A percentile compares a stretch with the other conserved stretches of the same genome.
Conservation (phyloP, 2,888 invertebrate species). For the Drosophila subquinaria region DNA sequence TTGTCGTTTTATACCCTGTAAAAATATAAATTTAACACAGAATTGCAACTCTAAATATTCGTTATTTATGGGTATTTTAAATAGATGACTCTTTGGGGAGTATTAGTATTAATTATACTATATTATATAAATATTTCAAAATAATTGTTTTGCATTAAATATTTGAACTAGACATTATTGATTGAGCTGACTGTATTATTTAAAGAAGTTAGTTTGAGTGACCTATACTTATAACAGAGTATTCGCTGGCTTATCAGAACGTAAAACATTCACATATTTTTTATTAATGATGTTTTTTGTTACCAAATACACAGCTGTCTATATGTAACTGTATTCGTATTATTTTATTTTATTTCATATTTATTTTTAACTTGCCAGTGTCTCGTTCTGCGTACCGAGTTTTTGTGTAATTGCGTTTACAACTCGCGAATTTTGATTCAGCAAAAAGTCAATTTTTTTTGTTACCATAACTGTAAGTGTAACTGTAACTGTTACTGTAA, state of each 20-base stretch:
- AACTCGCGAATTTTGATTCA: conserved; percentile 15
- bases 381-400: conserved; percentile 3
- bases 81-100: neutral
- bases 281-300: conserved; percentile 28
- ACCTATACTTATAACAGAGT: neutral
- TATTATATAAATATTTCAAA: neutral
- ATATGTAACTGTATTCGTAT: neutral
- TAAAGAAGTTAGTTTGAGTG: neutral
- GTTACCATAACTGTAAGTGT: conserved; percentile 1
- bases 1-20: neutral
- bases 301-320: conserved; percentile 34
- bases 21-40: neutral
- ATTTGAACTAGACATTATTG: neutral
- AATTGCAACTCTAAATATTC: neutral
- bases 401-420: conserved; percentile 15
- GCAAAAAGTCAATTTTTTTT: conserved; percentile 26
- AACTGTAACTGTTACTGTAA: conserved; percentile 11
- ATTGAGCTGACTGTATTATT: neutral
- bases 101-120: neutral
- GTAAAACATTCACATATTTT: neutral
- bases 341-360: neutral
- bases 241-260: neutral
- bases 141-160: neutral
- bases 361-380: neutral
- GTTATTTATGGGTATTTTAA: neutral